These are phyloP conservation scores for Anthonomus grandis DNA, from an alignment of 1,140 invertebrate species.

Conservation along the genomic window DNA sequence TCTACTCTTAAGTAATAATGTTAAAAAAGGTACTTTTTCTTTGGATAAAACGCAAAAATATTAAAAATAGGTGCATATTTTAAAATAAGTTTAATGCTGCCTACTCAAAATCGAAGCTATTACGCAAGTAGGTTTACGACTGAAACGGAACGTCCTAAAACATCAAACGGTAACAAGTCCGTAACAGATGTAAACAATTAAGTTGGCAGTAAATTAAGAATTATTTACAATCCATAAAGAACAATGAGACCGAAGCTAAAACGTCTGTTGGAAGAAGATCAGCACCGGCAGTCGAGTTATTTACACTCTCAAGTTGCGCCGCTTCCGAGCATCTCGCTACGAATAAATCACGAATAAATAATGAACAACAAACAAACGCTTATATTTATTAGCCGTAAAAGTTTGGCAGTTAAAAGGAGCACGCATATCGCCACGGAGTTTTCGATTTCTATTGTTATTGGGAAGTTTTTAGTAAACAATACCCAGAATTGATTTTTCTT, in stretches of 20 bases:
- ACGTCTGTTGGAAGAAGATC: constrained; percentile 25
- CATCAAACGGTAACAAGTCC: constrained; percentile 11
- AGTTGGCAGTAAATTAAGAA: constrained; percentile 27
- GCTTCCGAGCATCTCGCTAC: constrained; percentile 23
- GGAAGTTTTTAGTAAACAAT: too few relatives aligned
- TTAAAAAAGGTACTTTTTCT: too few relatives aligned
- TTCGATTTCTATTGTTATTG: too few relatives aligned
- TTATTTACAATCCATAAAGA: constrained; percentile 41
- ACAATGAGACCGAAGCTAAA: constrained; percentile 37
- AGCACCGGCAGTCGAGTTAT: constrained; percentile 22
- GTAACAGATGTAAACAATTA: constrained; percentile 35
- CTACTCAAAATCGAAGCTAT: background rate
- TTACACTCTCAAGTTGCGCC: constrained; percentile 31
- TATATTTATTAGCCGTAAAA: constrained; percentile 37
- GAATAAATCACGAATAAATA: constrained; percentile 36
- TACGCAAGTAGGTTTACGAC: constrained; percentile 1
- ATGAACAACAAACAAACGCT: constrained; percentile 35
- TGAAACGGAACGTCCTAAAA: background rate
- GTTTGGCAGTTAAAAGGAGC: constrained; percentile 31
- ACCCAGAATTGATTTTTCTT: too few relatives aligned
- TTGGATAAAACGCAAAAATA: too few relatives aligned
- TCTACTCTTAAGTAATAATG: too few relatives aligned
- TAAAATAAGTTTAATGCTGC: too few relatives aligned
- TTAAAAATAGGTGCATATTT: too few relatives aligned
- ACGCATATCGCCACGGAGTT: too few relatives aligned